Evolutionary conservation across 2,113 vertebrate species (phyloP).

Genomic region (Bubo bubo): DNA sequence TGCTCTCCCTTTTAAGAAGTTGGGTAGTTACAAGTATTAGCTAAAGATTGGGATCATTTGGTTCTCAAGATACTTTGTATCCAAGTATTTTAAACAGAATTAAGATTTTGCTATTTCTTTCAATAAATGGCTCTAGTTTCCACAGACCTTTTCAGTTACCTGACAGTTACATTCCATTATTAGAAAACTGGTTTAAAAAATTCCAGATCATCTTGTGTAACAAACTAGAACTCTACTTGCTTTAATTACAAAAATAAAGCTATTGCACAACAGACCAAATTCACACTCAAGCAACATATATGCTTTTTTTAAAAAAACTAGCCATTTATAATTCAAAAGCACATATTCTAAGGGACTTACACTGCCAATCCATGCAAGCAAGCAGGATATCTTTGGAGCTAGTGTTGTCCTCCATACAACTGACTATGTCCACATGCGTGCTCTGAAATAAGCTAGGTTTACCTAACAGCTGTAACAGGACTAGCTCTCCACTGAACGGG

Average conservation of each 20-base stretch:
- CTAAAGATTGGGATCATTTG: not conserved
- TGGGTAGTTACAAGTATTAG: not conserved
- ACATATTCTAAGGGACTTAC: not conserved
- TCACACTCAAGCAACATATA: not conserved
- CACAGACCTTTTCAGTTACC: not conserved
- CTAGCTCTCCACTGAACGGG: not conserved
- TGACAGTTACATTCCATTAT: not conserved
- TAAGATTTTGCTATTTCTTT: not conserved
- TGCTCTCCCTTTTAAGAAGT: not conserved
- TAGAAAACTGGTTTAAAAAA: constrained; percentile 37
- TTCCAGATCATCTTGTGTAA: not conserved
- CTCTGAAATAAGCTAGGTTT: not conserved
- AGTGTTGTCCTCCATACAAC: not conserved
- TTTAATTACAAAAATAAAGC: constrained; percentile 62
- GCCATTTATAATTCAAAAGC: not conserved
- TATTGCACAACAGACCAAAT: not conserved
- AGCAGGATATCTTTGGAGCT: not conserved
- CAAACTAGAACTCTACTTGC: constrained; percentile 51
- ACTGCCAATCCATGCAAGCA: not conserved
- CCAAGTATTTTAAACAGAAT: not conserved
- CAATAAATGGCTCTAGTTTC: not conserved
- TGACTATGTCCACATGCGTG: not conserved
- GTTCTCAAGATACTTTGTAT: not conserved
- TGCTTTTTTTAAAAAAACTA: not conserved
- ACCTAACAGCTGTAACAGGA: not conserved